phyloP scores from a whole-genome alignment of 2,797 vertebrate species.

The Acipenser transmontanus region DNA sequence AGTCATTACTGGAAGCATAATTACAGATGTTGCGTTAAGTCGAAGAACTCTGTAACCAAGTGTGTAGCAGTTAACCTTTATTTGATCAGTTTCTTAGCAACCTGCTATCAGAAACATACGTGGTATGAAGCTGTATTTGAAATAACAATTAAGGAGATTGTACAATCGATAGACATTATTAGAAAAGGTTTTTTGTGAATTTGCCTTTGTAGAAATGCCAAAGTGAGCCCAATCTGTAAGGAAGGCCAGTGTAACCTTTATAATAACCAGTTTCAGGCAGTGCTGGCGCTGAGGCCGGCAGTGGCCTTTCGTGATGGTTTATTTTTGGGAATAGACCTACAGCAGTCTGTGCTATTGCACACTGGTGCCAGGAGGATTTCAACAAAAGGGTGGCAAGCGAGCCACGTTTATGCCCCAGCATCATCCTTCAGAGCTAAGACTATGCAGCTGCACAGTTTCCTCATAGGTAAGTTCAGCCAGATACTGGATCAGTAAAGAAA shows the following conservation, averaged over 20 bases:
- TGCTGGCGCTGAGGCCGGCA: background rate
- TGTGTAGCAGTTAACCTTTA: background rate
- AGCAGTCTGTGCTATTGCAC: background rate
- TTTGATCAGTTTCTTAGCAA: background rate
- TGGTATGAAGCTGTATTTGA: background rate
- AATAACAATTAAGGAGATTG: background rate
- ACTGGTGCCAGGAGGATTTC: background rate
- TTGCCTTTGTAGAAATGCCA: background rate
- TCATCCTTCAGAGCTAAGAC: background rate
- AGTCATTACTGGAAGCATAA: conserved; percentile 47
- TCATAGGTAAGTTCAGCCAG: background rate
- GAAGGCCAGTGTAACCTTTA: background rate
- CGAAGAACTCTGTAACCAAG: conserved; percentile 37
- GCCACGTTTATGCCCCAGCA: background rate
- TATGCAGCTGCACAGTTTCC: background rate
- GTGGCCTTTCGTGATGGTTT: background rate
- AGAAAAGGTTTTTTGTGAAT: no score
- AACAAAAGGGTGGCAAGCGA: background rate
- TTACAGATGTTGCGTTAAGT: conserved; percentile 52
- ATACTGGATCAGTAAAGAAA: no score
- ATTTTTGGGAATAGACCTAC: background rate
- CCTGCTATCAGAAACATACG: background rate
- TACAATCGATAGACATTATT: background rate
- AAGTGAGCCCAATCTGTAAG: background rate
- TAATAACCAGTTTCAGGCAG: background rate